These are phyloP conservation scores for Ypsolopha scabrella DNA, from an alignment of 2,888 invertebrate genomes.

Conservation along the genomic window DNA sequence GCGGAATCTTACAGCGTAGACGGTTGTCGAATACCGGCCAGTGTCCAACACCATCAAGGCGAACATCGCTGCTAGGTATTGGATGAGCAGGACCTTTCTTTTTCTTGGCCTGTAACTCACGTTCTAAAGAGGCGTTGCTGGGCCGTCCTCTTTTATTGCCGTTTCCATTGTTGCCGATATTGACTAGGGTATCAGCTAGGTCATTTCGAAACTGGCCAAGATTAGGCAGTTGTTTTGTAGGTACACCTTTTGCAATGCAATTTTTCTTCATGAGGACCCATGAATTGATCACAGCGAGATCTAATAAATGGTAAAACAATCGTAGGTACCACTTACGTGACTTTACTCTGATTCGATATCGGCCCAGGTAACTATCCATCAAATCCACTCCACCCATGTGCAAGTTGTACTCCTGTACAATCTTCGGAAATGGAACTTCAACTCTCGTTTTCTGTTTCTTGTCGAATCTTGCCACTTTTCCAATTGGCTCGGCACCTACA, in stretches of 20 bases:
- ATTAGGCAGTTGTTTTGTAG: constrained; percentile 3
- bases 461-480: too few species aligned
- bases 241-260: constrained; percentile 1
- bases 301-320: neutral
- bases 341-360: too few species aligned
- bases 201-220: neutral
- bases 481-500: too few species aligned
- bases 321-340: neutral
- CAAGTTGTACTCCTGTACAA: too few species aligned
- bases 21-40: constrained; percentile 1
- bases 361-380: too few species aligned
- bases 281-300: constrained; percentile 1
- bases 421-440: too few species aligned
- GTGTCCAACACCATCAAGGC: constrained; percentile 1
- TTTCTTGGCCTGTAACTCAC: neutral
- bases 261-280: constrained; percentile 1
- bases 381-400: too few species aligned
- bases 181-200: neutral
- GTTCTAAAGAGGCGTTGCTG: constrained; percentile 1
- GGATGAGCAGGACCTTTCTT: constrained; percentile 1
- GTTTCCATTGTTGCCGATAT: neutral
- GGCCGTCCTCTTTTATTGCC: constrained; percentile 1
- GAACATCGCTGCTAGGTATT: constrained; percentile 1
- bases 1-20: constrained; percentile 1
- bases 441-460: too few species aligned